phyloP scores from a whole-genome alignment of 2,113 vertebrate genomes.

The Ciconia stormi region DNA sequence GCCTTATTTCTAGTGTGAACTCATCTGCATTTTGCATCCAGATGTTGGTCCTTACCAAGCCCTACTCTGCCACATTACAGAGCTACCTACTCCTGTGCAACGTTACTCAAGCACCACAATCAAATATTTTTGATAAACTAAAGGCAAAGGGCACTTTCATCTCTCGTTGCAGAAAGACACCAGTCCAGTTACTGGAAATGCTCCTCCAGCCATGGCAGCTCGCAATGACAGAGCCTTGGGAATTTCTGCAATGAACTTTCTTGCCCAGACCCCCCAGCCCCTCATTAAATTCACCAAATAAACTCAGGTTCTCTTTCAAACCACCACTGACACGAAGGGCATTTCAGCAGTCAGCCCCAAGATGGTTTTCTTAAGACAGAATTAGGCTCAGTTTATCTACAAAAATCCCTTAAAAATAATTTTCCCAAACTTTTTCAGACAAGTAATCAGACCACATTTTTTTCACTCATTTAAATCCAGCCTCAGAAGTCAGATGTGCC shows the following conservation, averaged over 20 bases:
- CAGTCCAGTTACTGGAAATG: neutral
- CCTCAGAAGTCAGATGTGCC: neutral
- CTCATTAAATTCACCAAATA: neutral
- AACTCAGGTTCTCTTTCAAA: neutral
- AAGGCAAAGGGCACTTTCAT: neutral
- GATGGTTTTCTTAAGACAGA: neutral
- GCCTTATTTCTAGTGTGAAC: neutral
- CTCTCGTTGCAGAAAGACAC: neutral
- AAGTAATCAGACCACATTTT: neutral
- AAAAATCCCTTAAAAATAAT: neutral
- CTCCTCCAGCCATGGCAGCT: neutral
- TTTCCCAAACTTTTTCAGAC: neutral
- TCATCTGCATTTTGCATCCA: neutral
- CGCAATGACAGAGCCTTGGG: rapidly evolving
- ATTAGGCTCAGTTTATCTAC: neutral
- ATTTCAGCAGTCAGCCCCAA: neutral
- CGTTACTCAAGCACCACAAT: neutral
- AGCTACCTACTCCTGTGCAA: neutral
- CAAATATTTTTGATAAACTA: neutral
- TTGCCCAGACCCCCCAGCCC: neutral
- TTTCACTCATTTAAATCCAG: neutral
- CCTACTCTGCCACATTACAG: neutral
- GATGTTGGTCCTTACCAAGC: neutral
- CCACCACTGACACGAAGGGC: neutral
- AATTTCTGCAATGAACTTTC: neutral